Evolutionary conservation across 2,797 vertebrate genomes (phyloP), one percentile per base, ranked within the genome.

Genomic region (Buphagus erythrorhynchus): DNA sequence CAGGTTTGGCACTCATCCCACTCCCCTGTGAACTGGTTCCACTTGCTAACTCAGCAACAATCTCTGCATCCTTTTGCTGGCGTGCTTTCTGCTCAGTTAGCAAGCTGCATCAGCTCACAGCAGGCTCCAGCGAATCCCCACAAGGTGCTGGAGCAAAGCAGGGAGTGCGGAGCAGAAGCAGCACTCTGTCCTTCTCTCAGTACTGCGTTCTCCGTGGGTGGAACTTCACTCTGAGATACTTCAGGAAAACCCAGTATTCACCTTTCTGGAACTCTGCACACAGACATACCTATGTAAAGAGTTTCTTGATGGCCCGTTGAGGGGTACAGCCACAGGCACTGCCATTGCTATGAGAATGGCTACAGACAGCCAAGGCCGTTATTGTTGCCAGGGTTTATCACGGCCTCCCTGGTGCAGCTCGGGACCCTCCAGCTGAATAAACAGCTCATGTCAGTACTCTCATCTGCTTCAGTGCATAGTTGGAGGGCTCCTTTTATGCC

Each of bases 51-150:
- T 75, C 88, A 78, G 88, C 90, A 85, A 48, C 83, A 95, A 81
- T 31, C 57, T 73, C 48, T 81, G 81, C 25, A 66, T 67, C 38
- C 59, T 69, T 62, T 67, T 1, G 2, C 45, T 81, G 28, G 18
- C 10, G 6, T 28, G 61, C 65, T 89, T 86, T 93, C 90, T 75
- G 85, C 66, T 91, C 81, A 29, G 84, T 80, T 71, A 89, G 66
- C 71, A 52, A 75, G 67, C 86, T 79, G 88, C 57, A 65, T 65
- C 75, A 58, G 81, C 72, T 75, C 63, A 16, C 54, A 82, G 58
- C 78, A 68, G 86, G 66, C 72, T 78, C 86, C 71, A 85, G 0
- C 42, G 16, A 54, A 45, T 35, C 74, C 13, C 33, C 16, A 22
- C 29, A 16, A 63, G 74, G 69, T 55, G 67, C 73, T 0, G 0